phyloP scores from a whole-genome alignment of 1,140 invertebrate species.

The Solenopsis fugax region DNA sequence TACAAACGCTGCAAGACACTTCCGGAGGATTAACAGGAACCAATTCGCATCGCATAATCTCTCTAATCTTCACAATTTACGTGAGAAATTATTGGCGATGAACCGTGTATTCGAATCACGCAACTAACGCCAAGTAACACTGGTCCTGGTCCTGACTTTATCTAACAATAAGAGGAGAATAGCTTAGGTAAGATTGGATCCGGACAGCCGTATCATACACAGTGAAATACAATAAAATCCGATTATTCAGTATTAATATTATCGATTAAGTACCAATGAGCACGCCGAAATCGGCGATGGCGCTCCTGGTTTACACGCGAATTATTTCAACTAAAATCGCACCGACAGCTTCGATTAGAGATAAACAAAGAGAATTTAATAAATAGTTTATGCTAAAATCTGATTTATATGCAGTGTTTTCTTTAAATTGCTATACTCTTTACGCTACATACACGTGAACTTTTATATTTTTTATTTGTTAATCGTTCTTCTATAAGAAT shows the following conservation, averaged over 20 bases:
- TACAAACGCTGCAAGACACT: not conserved
- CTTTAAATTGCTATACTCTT: slow-evolving; percentile 1
- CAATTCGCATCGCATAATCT: slow-evolving; percentile 13
- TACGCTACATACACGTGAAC: not conserved
- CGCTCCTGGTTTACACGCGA: slow-evolving; percentile 32
- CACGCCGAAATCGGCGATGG: slow-evolving; percentile 43
- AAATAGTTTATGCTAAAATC: not conserved
- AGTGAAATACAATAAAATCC: slow-evolving; percentile 3
- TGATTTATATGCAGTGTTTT: slow-evolving; percentile 12
- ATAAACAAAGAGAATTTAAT: slow-evolving; percentile 10
- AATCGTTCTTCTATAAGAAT: not conserved
- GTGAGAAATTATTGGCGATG: slow-evolving; percentile 6
- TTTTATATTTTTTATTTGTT: not conserved
- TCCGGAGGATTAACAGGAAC: slow-evolving; percentile 24
- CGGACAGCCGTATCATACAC: not conserved
- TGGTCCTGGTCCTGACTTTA: not conserved
- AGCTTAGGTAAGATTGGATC: not conserved
- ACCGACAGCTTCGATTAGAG: slow-evolving; percentile 22
- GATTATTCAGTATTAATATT: slow-evolving; percentile 67
- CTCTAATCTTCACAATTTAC: not conserved
- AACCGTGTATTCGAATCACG: not conserved
- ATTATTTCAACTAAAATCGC: slow-evolving; percentile 44
- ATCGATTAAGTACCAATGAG: slow-evolving; percentile 71
- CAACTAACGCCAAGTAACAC: not conserved
- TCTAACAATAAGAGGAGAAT: not conserved